Base-by-base conservation (phyloP, 2,113 vertebrate genomes). In the Lampris megalopsis region DNA sequence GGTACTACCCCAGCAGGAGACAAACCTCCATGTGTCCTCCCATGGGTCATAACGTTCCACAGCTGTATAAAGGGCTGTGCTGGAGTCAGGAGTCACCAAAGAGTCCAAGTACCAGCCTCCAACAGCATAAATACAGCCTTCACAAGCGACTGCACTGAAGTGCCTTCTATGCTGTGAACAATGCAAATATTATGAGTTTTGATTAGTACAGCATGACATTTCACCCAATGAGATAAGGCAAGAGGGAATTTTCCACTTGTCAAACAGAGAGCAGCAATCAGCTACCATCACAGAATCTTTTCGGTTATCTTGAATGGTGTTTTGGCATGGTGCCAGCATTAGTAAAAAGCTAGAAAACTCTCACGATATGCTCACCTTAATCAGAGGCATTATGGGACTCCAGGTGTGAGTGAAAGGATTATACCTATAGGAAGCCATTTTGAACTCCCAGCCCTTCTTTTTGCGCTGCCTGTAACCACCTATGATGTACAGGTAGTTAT, bases 41-140 rank as follows among this genome's bases (percentile, higher is more conserved):
- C 93, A 94, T 4, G 95, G 95, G 75, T 95, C 91, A 56, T 95
- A 95, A 71, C 89, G 9, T 78, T 95, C 95, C 9, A 95, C 94
- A 1, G 95, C 94, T 3, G 91, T 87, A 68, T 94, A 94, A 11
- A 95, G 82, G 53, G 89, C 77, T 1, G 95, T 95, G 86, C 79
- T 84, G 73, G 89, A 93, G 83, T 95, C 95, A 0, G 94, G 95
- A 3, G 85, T 80, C 70, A 95, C 86, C 24, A 95, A 86, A 1
- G 91, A 93, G 47, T 94, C 94, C 76, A 94, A 83, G 63, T 95
- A 94, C 95, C 94, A 95, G 79, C 95, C 95, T 0, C 95, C 94
- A 2, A 95, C 71, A 4, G 94, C 94, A 0, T 93, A 95, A 74
- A 95, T 93, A 54, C 70, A 85, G 52, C 92, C 92, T 13, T 86